A percentile compares a stretch with the other conserved stretches of the same genome.
These are phyloP conservation scores for Suillia variegata DNA, from an alignment of 2,888 invertebrate species.

Conservation along the genomic window DNA sequence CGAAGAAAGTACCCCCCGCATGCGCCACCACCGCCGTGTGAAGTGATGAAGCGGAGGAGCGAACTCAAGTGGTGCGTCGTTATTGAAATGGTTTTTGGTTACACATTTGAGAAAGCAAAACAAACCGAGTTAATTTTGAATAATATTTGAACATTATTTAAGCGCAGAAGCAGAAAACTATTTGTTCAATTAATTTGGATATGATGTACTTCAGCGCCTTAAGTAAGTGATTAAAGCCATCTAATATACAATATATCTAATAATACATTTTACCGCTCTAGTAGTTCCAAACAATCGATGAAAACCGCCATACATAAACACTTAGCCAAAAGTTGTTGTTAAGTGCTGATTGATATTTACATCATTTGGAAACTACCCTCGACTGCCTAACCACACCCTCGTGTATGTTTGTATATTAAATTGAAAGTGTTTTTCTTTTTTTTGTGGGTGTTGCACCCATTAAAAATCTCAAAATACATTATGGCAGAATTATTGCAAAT, in stretches of 20 bases:
- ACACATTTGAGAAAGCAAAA: background rate
- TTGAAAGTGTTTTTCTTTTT: background rate
- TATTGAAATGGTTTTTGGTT: background rate
- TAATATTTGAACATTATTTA: background rate
- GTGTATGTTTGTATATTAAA: background rate
- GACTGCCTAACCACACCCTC: slow-evolving; percentile 3
- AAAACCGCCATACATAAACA: background rate
- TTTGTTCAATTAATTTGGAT: too few species aligned
- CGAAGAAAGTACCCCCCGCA: too few species aligned
- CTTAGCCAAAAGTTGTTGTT: slow-evolving; percentile 8
- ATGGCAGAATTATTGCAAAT: slow-evolving; percentile 52
- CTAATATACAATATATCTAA: too few species aligned
- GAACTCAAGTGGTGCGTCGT: background rate
- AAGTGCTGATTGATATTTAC: slow-evolving; percentile 52
- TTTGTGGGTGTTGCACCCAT: background rate
- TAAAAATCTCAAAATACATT: background rate
- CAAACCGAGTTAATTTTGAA: background rate
- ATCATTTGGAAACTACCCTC: slow-evolving; percentile 36
- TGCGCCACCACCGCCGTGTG: background rate
- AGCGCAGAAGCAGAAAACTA: too few species aligned
- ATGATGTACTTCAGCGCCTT: too few species aligned
- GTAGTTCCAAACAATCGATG: background rate
- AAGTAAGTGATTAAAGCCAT: too few species aligned
- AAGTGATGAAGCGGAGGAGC: slow-evolving; percentile 1
- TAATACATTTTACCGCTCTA: background rate